phyloP scores from a whole-genome alignment of 1,140 invertebrate genomes.

The Adelges cooleyi region DNA sequence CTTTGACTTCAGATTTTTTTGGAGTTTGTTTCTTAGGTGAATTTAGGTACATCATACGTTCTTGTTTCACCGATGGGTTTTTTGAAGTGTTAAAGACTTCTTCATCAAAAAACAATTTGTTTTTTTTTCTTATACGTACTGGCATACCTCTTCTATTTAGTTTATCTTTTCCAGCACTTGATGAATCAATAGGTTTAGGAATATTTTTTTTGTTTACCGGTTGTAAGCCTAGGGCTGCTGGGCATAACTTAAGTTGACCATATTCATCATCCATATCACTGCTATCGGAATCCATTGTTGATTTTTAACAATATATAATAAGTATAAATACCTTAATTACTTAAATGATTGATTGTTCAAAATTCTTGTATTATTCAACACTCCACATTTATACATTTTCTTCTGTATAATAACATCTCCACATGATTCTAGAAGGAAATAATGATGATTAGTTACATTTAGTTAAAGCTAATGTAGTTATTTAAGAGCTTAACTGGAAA shows the following conservation, averaged over 20 bases:
- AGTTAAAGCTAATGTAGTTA: no score
- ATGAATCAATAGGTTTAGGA: slow-evolving; percentile 1
- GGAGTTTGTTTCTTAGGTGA: slow-evolving; percentile 24
- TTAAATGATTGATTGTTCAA: no score
- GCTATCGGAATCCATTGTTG: slow-evolving; percentile 24
- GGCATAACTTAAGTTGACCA: slow-evolving; percentile 5
- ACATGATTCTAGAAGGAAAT: no score
- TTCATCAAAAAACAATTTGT: slow-evolving; percentile 82
- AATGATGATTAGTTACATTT: no score
- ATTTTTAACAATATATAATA: background rate
- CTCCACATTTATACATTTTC: no score
- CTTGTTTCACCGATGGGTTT: slow-evolving; percentile 22
- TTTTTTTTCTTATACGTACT: slow-evolving; percentile 78
- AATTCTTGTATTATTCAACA: no score
- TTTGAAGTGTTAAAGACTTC: slow-evolving; percentile 66
- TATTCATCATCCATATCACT: slow-evolving; percentile 21
- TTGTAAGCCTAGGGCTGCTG: slow-evolving; percentile 8
- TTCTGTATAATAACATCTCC: no score
- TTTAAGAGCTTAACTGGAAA: no score
- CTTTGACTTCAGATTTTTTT: slow-evolving; percentile 32
- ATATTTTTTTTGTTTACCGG: slow-evolving; percentile 10
- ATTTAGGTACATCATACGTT: slow-evolving; percentile 16
- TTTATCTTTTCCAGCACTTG: slow-evolving; percentile 10
- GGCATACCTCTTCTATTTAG: slow-evolving; percentile 77
- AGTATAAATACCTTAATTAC: background rate